A percentile compares a stretch with the other conserved stretches of the same genome.
Evolutionary conservation across 1,140 invertebrate species (phyloP).

Genomic region (Rhopalosiphum maidis): DNA sequence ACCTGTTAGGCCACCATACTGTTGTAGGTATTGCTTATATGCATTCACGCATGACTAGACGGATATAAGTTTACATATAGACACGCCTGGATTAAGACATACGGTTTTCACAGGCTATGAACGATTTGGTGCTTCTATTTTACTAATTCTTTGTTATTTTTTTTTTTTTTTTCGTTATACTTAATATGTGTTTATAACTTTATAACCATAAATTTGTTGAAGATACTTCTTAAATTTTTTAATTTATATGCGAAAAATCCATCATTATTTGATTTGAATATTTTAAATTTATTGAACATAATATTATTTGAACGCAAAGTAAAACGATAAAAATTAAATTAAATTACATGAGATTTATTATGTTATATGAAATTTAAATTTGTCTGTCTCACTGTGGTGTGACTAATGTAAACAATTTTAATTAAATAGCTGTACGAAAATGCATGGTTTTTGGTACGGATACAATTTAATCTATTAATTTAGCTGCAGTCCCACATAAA

Average conservation of each 20-base stretch:
- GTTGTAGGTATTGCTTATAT: background rate
- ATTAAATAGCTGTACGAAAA: background rate
- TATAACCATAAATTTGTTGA: background rate
- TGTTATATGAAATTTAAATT: background rate
- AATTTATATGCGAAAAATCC: background rate
- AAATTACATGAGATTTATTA: background rate
- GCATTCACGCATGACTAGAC: background rate
- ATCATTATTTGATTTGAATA: background rate
- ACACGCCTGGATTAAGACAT: background rate
- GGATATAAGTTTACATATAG: background rate
- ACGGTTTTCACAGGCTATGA: background rate
- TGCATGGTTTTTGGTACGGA: background rate
- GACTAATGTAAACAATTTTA: background rate
- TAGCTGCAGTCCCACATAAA: background rate
- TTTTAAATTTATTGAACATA: background rate
- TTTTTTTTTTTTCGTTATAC: background rate
- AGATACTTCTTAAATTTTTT: background rate
- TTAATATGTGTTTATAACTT: background rate
- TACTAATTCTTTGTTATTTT: background rate
- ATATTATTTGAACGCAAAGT: background rate
- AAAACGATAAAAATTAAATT: background rate
- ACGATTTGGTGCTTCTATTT: background rate
- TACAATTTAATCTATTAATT: background rate
- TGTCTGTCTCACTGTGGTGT: background rate
- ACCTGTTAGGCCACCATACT: background rate